Evolutionary conservation across 1,140 invertebrate genomes (phyloP), one percentile per base, ranked within the genome.

Genomic region (Parasteatoda tepidariorum): DNA sequence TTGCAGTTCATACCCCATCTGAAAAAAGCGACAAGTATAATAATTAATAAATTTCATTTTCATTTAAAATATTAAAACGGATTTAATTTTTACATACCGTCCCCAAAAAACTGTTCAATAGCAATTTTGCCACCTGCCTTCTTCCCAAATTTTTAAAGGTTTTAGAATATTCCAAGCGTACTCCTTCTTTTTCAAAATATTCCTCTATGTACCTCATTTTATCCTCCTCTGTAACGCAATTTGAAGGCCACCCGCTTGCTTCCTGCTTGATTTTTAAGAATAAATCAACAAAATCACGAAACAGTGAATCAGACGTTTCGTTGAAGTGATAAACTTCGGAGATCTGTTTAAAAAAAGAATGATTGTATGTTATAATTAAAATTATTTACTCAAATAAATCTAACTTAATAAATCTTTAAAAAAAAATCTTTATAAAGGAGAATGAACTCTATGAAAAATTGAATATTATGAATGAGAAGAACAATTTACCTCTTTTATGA

Each of bases 101-200:
- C 41, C 41, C 41, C 41, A n/a, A 87, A 55, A 87, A 84, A 13
- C 61, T 74, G 76, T 87, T 87, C 18, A 87, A 73, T 33, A 68
- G 67, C 5, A 87, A 54, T 83, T 88, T 88, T 7, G 86, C 82
- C 9, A 87, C 26, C 13, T 54, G 26, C 38, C 86, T 67, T 15
- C 86, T 26, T 22, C 88, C 89, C 7, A 18, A 18, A 48, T 85
- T 90, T 88, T 48, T 48, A 7, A 9, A 7, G 7, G 18, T 48
- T 18, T 48, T 48, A 18, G 41, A 48, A 48, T 7, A 48, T 9
- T 48, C 41, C 41, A 48, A 18, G 18, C 18, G 7, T 18, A 48
- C 41, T 18, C 41, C 41, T 18, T 48, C 41, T 18, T 48, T 48
- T 18, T 48, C 41, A 7, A 9, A 9, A 48, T 48, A 48, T 48